Percentiles rank a stretch among this genome's conserved stretches.
phyloP scores from a whole-genome alignment of 2,113 vertebrate genomes.

The Vulpes vulpes region DNA sequence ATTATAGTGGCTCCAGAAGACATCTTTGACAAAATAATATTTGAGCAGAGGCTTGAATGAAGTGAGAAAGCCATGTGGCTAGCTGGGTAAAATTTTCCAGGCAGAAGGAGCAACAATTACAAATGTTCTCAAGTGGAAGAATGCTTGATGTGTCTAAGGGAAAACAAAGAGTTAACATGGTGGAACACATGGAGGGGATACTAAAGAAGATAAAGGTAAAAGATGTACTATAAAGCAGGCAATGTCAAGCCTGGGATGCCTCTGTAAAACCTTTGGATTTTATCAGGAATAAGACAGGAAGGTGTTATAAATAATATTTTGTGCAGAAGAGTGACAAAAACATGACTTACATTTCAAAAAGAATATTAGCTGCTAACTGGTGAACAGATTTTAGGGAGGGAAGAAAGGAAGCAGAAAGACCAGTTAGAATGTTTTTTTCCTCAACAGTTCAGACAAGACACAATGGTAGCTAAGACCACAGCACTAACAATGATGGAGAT shows the following conservation, averaged over 20 bases:
- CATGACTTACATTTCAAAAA: not conserved
- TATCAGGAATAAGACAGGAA: not conserved
- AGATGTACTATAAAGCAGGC: not conserved
- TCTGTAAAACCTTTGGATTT: not conserved
- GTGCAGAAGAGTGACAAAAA: not conserved
- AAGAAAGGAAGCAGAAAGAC: not conserved
- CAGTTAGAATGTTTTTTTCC: not conserved
- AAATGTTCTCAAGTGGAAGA: not conserved
- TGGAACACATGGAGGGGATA: not conserved
- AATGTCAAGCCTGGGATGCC: not conserved
- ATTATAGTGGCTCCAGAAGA: not conserved
- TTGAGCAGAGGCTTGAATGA: not conserved
- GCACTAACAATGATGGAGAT: not conserved
- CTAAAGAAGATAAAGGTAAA: not conserved
- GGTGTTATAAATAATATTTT: not conserved
- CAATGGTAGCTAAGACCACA: rapidly evolving
- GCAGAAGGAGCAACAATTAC: not conserved
- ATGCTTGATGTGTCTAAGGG: not conserved
- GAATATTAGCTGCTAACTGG: not conserved
- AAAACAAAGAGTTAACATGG: rapidly evolving
- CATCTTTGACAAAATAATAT: not conserved
- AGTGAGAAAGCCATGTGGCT: not conserved
- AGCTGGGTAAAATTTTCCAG: not conserved
- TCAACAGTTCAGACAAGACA: not conserved
- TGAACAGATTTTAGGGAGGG: not conserved